Evolutionary conservation across 2,888 invertebrate species (phyloP).

Genomic region (Nysson spinosus): DNA sequence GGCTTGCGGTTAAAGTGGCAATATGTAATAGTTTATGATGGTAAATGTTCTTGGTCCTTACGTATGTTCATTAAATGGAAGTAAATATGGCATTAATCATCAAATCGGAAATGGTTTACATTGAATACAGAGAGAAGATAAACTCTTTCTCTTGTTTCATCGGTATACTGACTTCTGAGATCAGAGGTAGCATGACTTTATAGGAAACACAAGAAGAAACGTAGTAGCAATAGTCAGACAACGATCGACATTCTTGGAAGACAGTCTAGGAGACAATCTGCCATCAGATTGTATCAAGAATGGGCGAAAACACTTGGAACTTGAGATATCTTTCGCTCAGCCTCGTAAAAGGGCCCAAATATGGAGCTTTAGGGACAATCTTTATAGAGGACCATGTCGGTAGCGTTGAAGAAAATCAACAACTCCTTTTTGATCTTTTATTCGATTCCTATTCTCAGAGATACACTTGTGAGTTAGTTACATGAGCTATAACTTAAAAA

Average conservation of each 20-base stretch:
- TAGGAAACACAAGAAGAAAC: conserved; percentile 63
- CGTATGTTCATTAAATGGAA: too few species aligned
- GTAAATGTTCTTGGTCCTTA: too few species aligned
- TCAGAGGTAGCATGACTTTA: conserved; percentile 36
- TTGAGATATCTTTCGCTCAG: conserved; percentile 56
- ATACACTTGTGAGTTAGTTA: too few species aligned
- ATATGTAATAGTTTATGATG: too few species aligned
- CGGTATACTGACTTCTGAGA: conserved; percentile 48
- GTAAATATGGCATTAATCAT: not conserved
- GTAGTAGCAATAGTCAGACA: conserved; percentile 71
- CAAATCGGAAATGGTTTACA: conserved; percentile 3
- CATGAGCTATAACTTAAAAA: too few species aligned
- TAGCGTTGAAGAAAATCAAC: conserved; percentile 46
- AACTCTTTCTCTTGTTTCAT: conserved; percentile 56
- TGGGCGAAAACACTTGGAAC: conserved; percentile 61
- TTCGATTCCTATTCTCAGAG: too few species aligned
- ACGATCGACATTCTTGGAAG: conserved; percentile 68
- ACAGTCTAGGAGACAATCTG: conserved; percentile 61
- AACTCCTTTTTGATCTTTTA: conserved; percentile 31
- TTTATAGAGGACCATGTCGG: conserved; percentile 57
- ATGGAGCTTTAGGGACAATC: conserved; percentile 42
- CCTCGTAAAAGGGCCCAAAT: conserved; percentile 44
- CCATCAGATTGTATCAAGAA: conserved; percentile 45
- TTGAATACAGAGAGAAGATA: conserved; percentile 43
- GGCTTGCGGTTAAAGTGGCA: too few species aligned